A percentile compares a stretch with the other conserved stretches of the same genome.
Conservation (phyloP, 2,113 vertebrate genomes). For the Picathartes gymnocephalus region DNA sequence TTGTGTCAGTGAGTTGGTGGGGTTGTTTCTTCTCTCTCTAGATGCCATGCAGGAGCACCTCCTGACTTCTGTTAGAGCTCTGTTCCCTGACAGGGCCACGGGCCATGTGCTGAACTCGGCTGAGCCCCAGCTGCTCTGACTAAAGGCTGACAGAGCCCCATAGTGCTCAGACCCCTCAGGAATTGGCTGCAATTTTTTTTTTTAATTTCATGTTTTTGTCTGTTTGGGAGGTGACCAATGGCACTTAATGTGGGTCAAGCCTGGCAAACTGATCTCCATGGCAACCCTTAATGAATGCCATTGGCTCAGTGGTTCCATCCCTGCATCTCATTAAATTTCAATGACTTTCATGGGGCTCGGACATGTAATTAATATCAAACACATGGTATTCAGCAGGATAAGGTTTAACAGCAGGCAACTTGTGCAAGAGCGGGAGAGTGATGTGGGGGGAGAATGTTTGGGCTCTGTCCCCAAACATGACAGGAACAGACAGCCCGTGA, state of each 20-base stretch:
- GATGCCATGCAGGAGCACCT: background rate
- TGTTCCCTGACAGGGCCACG: background rate
- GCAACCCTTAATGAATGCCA: conserved; percentile 70
- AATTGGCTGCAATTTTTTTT: conserved; percentile 36
- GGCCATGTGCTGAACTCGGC: background rate
- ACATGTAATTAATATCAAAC: conserved; percentile 72
- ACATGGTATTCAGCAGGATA: conserved; percentile 63
- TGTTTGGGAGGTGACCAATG: conserved; percentile 59
- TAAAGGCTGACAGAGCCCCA: background rate
- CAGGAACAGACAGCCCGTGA: background rate
- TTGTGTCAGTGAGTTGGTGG: background rate
- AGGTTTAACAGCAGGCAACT: conserved; percentile 50
- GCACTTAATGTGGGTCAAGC: conserved; percentile 71
- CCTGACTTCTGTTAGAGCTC: background rate
- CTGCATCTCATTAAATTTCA: conserved; percentile 73
- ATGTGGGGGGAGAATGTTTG: background rate
- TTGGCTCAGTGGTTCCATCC: conserved; percentile 66
- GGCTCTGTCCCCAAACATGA: background rate
- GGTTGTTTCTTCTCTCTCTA: background rate
- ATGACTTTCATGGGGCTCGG: conserved; percentile 66
- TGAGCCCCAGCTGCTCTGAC: conserved; percentile 14
- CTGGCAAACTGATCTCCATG: conserved; percentile 69
- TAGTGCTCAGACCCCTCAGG: conserved; percentile 24
- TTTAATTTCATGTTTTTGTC: conserved; percentile 59
- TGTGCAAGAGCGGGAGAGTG: background rate